These are phyloP conservation scores for Pseudonaja textilis DNA, from an alignment of 2,113 vertebrate genomes.

Conservation along the genomic window DNA sequence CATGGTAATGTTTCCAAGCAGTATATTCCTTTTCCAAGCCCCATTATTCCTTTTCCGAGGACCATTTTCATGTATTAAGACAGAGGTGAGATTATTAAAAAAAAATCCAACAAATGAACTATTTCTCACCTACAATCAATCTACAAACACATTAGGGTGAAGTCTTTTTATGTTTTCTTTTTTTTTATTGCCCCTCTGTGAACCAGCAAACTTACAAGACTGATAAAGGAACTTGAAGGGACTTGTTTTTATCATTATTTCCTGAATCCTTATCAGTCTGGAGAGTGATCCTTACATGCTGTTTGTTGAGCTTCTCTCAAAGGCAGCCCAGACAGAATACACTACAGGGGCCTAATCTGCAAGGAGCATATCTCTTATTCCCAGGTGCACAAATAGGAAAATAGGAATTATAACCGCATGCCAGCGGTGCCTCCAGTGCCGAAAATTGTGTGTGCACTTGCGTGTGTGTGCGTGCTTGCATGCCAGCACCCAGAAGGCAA, in stretches of 20 bases:
- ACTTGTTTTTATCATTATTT: neutral
- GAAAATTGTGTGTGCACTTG: no score
- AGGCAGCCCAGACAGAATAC: neutral
- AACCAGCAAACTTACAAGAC: neutral
- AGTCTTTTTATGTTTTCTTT: neutral
- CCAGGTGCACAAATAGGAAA: neutral
- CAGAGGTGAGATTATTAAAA: neutral
- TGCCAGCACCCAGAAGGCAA: no score
- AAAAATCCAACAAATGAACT: neutral
- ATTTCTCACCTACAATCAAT: neutral
- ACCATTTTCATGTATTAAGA: neutral
- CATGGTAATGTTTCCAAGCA: no score
- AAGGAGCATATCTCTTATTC: neutral
- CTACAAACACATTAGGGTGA: neutral
- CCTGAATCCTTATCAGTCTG: neutral
- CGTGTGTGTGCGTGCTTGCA: no score
- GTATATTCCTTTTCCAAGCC: no score
- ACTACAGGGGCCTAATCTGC: neutral
- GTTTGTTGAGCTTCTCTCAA: neutral
- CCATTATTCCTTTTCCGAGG: neutral
- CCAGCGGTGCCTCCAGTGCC: neutral
- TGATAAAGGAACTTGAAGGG: neutral
- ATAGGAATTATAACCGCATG: neutral
- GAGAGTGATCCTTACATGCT: neutral
- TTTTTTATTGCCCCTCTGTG: neutral